phyloP scores from a whole-genome alignment of 2,888 invertebrate species.

The Lapara coniferarum region DNA sequence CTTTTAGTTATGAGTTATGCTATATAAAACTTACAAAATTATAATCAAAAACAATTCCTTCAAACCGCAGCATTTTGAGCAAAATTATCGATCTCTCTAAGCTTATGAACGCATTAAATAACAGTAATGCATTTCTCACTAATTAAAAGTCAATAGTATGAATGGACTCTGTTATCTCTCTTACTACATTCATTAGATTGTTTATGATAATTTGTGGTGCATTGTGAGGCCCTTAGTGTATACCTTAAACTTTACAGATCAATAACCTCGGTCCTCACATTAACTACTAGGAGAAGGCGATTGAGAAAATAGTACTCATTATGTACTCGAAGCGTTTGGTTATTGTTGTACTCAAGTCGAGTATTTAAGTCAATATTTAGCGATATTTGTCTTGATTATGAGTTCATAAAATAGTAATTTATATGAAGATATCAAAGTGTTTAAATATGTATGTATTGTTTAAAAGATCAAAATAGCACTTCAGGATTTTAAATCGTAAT shows the following conservation, averaged over 20 bases:
- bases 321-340: not conserved
- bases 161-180: not conserved
- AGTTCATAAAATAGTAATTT: no score
- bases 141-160: not conserved
- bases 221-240: not conserved
- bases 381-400: no score
- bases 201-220: not conserved
- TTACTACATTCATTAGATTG: not conserved
- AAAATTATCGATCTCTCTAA: no score
- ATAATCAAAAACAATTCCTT: no score
- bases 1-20: no score
- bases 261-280: not conserved
- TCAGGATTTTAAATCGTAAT: no score
- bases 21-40: no score
- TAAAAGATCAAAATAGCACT: no score
- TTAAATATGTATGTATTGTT: no score
- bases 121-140: not conserved
- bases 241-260: not conserved
- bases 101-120: not conserved
- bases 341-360: not conserved
- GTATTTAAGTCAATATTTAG: not conserved
- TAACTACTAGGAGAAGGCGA: not conserved
- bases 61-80: no score
- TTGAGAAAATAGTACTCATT: no score
- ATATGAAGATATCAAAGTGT: no score